These are phyloP conservation scores for Diabrotica balteata DNA, from an alignment of 2,888 invertebrate species.

Conservation along the genomic window DNA sequence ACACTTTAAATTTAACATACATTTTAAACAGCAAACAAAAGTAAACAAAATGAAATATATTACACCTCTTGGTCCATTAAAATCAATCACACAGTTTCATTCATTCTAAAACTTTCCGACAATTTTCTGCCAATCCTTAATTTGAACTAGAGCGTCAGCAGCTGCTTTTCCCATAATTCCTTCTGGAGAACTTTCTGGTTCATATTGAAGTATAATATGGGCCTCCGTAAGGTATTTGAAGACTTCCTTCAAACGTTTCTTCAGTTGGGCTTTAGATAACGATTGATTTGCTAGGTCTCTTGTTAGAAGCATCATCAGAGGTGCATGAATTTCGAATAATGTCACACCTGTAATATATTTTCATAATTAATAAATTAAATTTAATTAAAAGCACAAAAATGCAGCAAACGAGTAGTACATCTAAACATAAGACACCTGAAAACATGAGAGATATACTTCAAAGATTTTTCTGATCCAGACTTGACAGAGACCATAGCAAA, in stretches of 20 bases:
- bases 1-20: too few relatives aligned
- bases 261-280: conserved; percentile 66
- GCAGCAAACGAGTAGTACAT: too few relatives aligned
- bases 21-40: too few relatives aligned
- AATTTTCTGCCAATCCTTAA: conserved; percentile 71
- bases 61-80: too few relatives aligned
- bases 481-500: too few relatives aligned
- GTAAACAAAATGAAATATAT: too few relatives aligned
- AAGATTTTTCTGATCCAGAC: too few relatives aligned
- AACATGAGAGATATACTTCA: too few relatives aligned
- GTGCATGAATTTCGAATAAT: conserved; percentile 85
- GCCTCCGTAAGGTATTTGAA: conserved; percentile 71
- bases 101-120: conserved; percentile 61
- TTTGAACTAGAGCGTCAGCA: conserved; percentile 69
- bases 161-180: conserved; percentile 77
- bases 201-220: conserved; percentile 71
- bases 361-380: too few relatives aligned
- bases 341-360: conserved; percentile 68
- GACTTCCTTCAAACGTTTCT: conserved; percentile 73
- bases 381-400: too few relatives aligned
- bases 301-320: conserved; percentile 78
- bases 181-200: conserved; percentile 74
- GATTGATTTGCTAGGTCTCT: conserved; percentile 68
- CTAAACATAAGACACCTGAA: too few relatives aligned
- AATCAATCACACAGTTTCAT: too few relatives aligned